These are phyloP conservation scores for Platalea minor DNA, from an alignment of 2,797 vertebrate species.

Conservation along the genomic window DNA sequence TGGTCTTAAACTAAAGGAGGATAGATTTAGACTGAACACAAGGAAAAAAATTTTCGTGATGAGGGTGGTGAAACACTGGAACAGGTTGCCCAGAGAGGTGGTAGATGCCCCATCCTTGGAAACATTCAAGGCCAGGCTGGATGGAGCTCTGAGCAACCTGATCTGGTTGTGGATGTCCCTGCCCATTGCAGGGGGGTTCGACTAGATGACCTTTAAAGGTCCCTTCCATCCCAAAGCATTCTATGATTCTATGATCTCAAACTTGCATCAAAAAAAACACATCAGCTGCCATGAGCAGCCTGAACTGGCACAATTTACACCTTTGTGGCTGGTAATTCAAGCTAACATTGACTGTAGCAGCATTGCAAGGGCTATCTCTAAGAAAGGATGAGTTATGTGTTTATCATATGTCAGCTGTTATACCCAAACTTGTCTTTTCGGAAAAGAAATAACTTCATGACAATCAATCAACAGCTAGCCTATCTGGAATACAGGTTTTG, in stretches of 20 bases:
- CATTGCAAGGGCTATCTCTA: background rate
- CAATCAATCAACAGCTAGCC: background rate
- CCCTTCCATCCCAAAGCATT: too few species aligned
- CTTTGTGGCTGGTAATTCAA: background rate
- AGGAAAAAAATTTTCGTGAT: too few species aligned
- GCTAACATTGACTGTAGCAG: background rate
- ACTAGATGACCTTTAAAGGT: too few species aligned
- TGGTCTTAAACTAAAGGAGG: too few species aligned
- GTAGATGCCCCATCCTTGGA: too few species aligned
- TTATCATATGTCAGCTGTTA: background rate
- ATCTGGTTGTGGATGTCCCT: too few species aligned
- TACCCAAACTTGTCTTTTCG: background rate
- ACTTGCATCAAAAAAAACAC: background rate
- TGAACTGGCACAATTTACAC: background rate
- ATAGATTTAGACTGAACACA: too few species aligned
- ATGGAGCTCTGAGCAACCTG: too few species aligned
- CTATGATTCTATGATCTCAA: background rate
- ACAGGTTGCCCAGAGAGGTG: too few species aligned
- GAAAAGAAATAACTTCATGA: background rate
- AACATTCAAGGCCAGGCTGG: too few species aligned
- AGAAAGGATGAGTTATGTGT: background rate
- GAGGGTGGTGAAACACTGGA: too few species aligned
- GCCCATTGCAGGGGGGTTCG: too few species aligned
- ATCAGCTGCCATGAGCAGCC: background rate
- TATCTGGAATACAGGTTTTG: background rate